phyloP scores from a whole-genome alignment of 2,113 vertebrate genomes.

The Campylomormyrus tamandua region DNA sequence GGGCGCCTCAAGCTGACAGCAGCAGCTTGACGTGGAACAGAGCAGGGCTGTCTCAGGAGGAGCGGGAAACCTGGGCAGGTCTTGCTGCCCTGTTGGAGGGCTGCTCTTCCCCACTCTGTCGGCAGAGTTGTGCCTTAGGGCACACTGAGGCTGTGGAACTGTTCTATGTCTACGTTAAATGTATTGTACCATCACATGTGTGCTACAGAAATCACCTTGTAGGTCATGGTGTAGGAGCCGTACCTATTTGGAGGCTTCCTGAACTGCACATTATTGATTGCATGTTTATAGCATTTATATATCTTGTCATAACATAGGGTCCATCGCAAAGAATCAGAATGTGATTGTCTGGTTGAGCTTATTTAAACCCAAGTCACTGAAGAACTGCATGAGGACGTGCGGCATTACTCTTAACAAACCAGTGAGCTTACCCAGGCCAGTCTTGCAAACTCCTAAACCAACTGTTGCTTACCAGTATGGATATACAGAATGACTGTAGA shows the following conservation, averaged over 20 bases:
- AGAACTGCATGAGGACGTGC: not conserved
- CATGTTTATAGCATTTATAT: not conserved
- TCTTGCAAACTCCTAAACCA: not conserved
- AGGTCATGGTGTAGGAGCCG: not conserved
- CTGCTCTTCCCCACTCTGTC: not conserved
- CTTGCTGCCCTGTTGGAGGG: not conserved
- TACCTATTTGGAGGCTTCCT: not conserved
- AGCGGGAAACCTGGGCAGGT: not conserved
- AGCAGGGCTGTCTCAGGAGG: not conserved
- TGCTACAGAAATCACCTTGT: not conserved
- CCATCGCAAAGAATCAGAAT: not conserved
- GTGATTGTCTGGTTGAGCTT: not conserved
- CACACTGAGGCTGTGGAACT: not conserved
- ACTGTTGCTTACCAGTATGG: not conserved
- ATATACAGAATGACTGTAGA: not conserved
- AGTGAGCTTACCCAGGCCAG: not conserved
- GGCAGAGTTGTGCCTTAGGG: not conserved
- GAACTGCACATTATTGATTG: not conserved
- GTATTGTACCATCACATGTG: not conserved
- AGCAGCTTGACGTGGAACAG: slow-evolving; percentile 5
- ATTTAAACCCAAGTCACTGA: not conserved
- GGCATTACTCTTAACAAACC: not conserved
- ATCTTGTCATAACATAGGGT: not conserved
- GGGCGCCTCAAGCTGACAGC: not conserved
- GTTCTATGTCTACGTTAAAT: not conserved